Evolutionary conservation across 1,140 invertebrate genomes (phyloP).

Genomic region (Aradophagus sp.): DNA sequence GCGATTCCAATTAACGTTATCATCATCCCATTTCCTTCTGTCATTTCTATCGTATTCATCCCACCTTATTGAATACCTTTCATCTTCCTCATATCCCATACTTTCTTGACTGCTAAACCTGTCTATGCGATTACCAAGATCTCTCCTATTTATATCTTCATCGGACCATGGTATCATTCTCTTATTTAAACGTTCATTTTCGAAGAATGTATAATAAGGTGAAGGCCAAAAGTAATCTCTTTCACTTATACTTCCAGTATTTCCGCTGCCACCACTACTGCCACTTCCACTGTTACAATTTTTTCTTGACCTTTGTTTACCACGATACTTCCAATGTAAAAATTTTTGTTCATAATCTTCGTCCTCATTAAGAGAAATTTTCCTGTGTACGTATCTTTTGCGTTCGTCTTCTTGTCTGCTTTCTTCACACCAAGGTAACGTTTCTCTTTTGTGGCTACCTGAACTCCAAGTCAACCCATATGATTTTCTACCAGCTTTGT

Average conservation of each 20-base stretch:
- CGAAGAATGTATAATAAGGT: constrained; percentile 63
- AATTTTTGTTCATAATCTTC: constrained; percentile 66
- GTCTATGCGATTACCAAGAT: constrained; percentile 67
- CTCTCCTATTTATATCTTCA: constrained; percentile 59
- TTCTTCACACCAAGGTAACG: constrained; percentile 69
- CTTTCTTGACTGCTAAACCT: constrained; percentile 76
- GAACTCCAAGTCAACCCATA: constrained; percentile 64
- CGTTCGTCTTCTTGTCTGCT: constrained; percentile 70
- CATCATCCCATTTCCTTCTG: constrained; percentile 67
- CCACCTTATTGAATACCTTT: constrained; percentile 66
- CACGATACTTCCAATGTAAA: constrained; percentile 66
- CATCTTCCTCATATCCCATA: constrained; percentile 73
- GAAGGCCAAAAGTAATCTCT: constrained; percentile 61
- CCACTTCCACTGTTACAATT: constrained; percentile 51
- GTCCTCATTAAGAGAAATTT: constrained; percentile 69
- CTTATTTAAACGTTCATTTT: constrained; percentile 67
- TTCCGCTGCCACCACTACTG: constrained; percentile 44
- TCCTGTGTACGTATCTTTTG: constrained; percentile 63
- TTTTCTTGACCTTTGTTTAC: constrained; percentile 67
- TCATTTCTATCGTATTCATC: constrained; percentile 66
- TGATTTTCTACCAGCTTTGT: constrained; percentile 61
- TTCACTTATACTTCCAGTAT: constrained; percentile 48
- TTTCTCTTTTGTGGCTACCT: constrained; percentile 61
- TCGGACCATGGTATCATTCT: constrained; percentile 69
- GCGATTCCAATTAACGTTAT: constrained; percentile 63